Base-by-base conservation (phyloP, 2,888 invertebrate genomes). In the Deroplatys truncata region DNA sequence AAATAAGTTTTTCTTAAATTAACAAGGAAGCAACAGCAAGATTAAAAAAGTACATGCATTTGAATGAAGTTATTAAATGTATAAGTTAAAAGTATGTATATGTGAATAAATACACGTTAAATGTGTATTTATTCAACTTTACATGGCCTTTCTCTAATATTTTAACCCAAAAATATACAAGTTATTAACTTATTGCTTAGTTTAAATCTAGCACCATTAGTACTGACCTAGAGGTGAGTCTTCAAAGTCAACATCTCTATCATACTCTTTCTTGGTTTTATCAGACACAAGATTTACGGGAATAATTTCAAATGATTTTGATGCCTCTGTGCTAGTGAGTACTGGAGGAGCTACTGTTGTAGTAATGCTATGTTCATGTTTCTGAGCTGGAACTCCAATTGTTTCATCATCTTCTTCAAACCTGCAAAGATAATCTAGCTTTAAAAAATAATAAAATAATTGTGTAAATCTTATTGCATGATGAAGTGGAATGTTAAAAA, bases 241-340 rank as follows among this genome's bases (percentile, higher is more conserved):
- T 49, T 92, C 92, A 89, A 92, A 92, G 90, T 92, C 92, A 35
- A 92, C 91, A 28, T 92, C 91, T 20, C 91, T 92, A 28, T 88
- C 90, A n/a, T 84, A 72, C 29, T 88, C 85, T 56, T 88, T 90
- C 29, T 89, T 88, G n/a, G 28, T 85, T 20, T 84, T 83, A 28
- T 82, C 86, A 28, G 88, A 82, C 25, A 88, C 35, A 31, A 84
- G 31, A 89, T 91, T 91, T 29, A 91, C 91, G 15, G 91, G 90
- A 28, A 91, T 90, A 28, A 91, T 90, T 28, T 91, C 91, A 89
- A 90, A 91, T 20, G 82, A 83, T 16, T 35, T 85, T 13, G 85
- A 20, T n/a, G 85, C 43, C 20, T 29, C 35, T 25, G 89, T 82
- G 43, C 84, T 84, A 8, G 89, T 89, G 28, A 86, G 56, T 72